phyloP scores from a whole-genome alignment of 2,888 invertebrate genomes.

The Microdon myrmicae region DNA sequence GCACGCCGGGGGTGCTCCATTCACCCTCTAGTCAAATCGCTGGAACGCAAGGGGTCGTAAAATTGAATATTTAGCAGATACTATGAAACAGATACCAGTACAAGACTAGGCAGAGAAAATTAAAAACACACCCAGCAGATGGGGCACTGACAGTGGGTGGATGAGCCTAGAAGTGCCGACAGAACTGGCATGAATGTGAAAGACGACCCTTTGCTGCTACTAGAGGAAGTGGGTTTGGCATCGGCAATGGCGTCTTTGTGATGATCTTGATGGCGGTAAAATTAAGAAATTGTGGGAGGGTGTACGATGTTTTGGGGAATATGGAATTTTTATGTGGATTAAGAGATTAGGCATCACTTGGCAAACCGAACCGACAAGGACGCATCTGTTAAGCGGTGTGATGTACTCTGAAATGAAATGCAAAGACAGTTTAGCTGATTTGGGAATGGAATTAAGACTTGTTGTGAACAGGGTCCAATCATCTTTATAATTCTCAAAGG shows the following conservation, averaged over 20 bases:
- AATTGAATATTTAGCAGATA: slow-evolving; percentile 28
- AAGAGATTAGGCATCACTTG: neutral
- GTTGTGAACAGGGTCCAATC: too few species aligned
- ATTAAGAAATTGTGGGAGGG: slow-evolving; percentile 2
- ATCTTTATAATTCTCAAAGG: too few species aligned
- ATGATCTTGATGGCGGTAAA: slow-evolving; percentile 13
- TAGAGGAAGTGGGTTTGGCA: slow-evolving; percentile 2
- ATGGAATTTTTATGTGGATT: neutral
- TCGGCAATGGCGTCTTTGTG: too few species aligned
- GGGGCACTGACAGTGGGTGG: slow-evolving; percentile 7
- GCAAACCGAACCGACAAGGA: neutral
- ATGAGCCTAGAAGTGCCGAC: neutral
- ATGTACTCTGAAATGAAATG: too few species aligned
- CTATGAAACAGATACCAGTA: neutral
- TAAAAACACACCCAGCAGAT: slow-evolving; percentile 21
- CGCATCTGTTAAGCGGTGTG: neutral
- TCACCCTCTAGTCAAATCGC: too few species aligned
- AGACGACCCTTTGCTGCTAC: neutral
- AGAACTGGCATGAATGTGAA: slow-evolving; percentile 4
- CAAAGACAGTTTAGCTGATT: too few species aligned
- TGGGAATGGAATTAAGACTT: too few species aligned
- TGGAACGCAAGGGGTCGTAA: slow-evolving; percentile 1
- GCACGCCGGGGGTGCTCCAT: slow-evolving; percentile 31
- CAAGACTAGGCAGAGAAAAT: slow-evolving; percentile 11
- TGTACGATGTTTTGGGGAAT: neutral